A percentile compares a stretch with the other conserved stretches of the same genome.
phyloP scores from a whole-genome alignment of 2,113 vertebrate species.

The Ivindomyrus marchei region DNA sequence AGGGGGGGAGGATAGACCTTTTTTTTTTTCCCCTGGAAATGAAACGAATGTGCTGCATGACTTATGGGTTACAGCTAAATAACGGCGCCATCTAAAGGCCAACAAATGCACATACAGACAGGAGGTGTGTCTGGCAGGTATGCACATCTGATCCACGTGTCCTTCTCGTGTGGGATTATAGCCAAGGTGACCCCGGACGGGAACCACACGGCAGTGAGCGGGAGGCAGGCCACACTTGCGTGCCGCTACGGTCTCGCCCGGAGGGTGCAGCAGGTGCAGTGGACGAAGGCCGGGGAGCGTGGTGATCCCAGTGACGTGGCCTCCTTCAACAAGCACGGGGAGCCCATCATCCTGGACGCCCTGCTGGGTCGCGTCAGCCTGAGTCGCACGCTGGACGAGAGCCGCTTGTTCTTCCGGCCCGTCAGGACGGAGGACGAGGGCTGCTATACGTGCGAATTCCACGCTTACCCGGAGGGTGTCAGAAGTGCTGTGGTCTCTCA shows the following conservation, averaged over 20 bases:
- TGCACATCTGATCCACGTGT: too few species aligned
- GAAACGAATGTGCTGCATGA: not conserved
- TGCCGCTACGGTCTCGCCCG: conserved; percentile 50
- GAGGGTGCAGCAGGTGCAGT: conserved; percentile 56
- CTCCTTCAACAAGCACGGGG: conserved; percentile 26
- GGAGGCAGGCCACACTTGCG: conserved; percentile 40
- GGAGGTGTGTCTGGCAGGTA: not conserved
- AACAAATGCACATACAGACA: not conserved
- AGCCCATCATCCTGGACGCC: conserved; percentile 4
- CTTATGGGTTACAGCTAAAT: not conserved
- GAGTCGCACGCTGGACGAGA: conserved; percentile 44
- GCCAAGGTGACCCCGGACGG: conserved; percentile 44
- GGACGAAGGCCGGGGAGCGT: conserved; percentile 57
- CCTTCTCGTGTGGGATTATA: conserved; percentile 19
- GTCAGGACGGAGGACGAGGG: conserved; percentile 56
- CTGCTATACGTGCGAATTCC: conserved; percentile 67
- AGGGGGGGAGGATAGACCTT: not conserved
- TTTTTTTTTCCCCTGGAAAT: not conserved
- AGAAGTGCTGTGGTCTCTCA: conserved; percentile 32
- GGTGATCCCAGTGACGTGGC: conserved; percentile 50
- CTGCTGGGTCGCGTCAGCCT: conserved; percentile 40
- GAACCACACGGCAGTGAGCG: conserved; percentile 49
- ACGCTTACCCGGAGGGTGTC: conserved; percentile 55
- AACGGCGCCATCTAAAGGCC: not conserved
- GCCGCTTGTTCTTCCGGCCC: conserved; percentile 42